phyloP scores from a whole-genome alignment of 2,888 invertebrate genomes.

The Schizotus pectinicornis region DNA sequence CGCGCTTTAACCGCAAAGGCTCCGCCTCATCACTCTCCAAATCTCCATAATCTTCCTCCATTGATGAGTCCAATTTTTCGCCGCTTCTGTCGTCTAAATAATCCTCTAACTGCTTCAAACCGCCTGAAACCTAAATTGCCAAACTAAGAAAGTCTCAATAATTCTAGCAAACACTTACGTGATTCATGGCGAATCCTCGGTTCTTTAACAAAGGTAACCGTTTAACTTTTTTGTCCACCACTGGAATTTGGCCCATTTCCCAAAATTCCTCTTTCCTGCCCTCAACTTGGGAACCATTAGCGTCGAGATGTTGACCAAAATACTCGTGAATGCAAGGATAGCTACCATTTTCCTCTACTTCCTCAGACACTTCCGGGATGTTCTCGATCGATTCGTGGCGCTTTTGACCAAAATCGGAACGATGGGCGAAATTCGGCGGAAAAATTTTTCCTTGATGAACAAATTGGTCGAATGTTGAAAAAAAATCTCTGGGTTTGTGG shows the following conservation, averaged over 20 bases:
- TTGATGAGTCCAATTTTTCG: neutral
- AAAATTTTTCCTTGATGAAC: no score
- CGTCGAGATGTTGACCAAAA: slow-evolving; percentile 23
- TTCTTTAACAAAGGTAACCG: slow-evolving; percentile 3
- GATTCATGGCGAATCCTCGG: neutral
- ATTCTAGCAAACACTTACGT: neutral
- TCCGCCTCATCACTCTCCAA: slow-evolving; percentile 13
- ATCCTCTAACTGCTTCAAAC: slow-evolving; percentile 1
- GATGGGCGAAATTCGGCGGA: no score
- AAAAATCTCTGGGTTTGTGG: neutral
- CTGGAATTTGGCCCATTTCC: slow-evolving; percentile 9
- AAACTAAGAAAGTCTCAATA: neutral
- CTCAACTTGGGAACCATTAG: neutral
- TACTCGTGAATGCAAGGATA: slow-evolving; percentile 39
- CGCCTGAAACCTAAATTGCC: neutral
- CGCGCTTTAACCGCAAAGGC: slow-evolving; percentile 12
- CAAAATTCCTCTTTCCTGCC: slow-evolving; percentile 12
- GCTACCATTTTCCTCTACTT: slow-evolving; percentile 26
- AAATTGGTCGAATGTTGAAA: neutral
- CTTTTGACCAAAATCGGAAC: no score
- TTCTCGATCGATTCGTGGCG: no score
- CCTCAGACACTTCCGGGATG: neutral
- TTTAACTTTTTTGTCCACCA: slow-evolving; percentile 5
- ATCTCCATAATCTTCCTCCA: slow-evolving; percentile 13
- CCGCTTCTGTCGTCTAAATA: neutral